Conservation (phyloP, 2,888 invertebrate species). For the Trichopria drosophilae region DNA sequence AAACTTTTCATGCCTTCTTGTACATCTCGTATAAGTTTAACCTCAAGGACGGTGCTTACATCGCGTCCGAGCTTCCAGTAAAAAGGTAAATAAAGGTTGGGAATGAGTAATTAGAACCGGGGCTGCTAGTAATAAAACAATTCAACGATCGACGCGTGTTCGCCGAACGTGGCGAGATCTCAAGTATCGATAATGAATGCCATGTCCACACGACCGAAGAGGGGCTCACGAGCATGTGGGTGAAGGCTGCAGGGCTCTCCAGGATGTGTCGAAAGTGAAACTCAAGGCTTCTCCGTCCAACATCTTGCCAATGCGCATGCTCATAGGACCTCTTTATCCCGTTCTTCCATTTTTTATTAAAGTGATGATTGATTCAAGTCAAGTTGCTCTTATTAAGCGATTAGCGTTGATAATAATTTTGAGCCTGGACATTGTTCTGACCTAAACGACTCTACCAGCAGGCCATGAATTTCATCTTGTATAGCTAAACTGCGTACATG, state of each 20-base stretch:
- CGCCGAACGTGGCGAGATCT: slow-evolving; percentile 44
- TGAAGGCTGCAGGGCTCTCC: slow-evolving; percentile 55
- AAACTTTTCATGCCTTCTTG: too few relatives aligned
- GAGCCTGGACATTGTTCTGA: too few relatives aligned
- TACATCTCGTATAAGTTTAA: too few relatives aligned
- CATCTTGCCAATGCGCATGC: slow-evolving; percentile 10
- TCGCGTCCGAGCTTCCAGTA: too few relatives aligned
- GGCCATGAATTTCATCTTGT: too few relatives aligned
- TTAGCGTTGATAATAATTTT: not conserved
- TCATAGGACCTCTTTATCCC: slow-evolving; percentile 22
- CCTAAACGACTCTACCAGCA: too few relatives aligned
- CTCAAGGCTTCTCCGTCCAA: slow-evolving; percentile 44
- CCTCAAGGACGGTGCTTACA: too few relatives aligned
- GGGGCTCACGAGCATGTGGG: slow-evolving; percentile 54
- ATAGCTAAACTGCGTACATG: too few relatives aligned
- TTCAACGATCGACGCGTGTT: slow-evolving; percentile 41
- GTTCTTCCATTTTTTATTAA: slow-evolving; percentile 6
- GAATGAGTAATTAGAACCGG: too few relatives aligned
- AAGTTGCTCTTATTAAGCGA: not conserved
- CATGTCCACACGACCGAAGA: slow-evolving; percentile 36
- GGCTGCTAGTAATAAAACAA: slow-evolving; percentile 33
- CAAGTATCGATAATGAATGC: slow-evolving; percentile 39
- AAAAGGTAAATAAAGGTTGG: too few relatives aligned
- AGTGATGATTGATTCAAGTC: slow-evolving; percentile 4
- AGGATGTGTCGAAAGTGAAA: slow-evolving; percentile 58